Conservation (phyloP, 2,888 invertebrate genomes). For the Melipona bicolor region DNA sequence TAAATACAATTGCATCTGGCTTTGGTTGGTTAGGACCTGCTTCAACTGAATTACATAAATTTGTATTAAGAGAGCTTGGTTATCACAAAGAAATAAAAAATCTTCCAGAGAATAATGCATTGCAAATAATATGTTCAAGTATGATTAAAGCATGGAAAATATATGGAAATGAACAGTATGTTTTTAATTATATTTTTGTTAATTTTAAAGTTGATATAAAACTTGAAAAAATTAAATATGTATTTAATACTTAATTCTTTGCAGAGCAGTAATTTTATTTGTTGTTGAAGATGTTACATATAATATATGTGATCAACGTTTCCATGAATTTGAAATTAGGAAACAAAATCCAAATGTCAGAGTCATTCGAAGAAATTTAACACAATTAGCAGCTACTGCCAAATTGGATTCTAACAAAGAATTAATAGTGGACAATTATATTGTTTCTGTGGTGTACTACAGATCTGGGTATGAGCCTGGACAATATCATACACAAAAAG, state of each 20-base stretch:
- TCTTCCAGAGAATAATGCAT: conserved; percentile 93
- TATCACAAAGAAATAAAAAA: conserved; percentile 57
- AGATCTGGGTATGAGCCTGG: conserved; percentile 95
- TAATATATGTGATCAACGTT: conserved; percentile 97
- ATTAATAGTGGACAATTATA: conserved; percentile 87
- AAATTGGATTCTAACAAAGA: conserved; percentile 87
- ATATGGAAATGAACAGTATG: conserved; percentile 87
- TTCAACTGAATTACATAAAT: conserved; percentile 94
- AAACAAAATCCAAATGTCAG: conserved; percentile 89
- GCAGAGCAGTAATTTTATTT: conserved; percentile 91
- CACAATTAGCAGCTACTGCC: conserved; percentile 88
- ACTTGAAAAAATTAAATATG: not conserved
- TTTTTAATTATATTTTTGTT: conserved; percentile 15
- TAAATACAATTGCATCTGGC: conserved; percentile 98
- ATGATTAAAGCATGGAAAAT: conserved; percentile 94
- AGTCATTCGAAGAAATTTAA: conserved; percentile 91
- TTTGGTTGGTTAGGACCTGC: conserved; percentile 96
- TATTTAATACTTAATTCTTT: conserved; percentile 53
- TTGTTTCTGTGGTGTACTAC: conserved; percentile 95
- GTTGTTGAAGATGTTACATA: conserved; percentile 94
- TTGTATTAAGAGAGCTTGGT: conserved; percentile 80
- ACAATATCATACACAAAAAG: conserved; percentile 91
- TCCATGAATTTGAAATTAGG: conserved; percentile 95
- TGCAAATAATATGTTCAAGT: conserved; percentile 91
- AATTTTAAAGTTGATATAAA: not conserved